phyloP scores from a whole-genome alignment of 92 coral and sea anemone genomes.

The Siderastrea siderea region DNA sequence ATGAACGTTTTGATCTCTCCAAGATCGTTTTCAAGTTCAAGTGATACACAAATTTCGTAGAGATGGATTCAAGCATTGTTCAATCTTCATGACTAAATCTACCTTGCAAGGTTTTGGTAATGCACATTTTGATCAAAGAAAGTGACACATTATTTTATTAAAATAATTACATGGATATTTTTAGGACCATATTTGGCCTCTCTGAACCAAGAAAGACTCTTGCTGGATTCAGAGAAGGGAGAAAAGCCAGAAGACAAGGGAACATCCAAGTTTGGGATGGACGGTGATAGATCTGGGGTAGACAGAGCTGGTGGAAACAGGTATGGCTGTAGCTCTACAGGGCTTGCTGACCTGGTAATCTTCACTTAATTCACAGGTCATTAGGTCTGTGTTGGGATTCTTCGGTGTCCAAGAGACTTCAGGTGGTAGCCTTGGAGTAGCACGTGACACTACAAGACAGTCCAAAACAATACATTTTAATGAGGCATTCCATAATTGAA shows the following conservation, averaged over 20 bases:
- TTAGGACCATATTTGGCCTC: constrained; percentile 89
- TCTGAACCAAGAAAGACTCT: constrained; percentile 79
- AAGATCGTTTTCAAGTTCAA: no score
- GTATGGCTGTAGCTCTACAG: not conserved
- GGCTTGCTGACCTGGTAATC: not conserved
- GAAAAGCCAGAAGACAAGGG: constrained; percentile 73
- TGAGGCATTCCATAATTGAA: no score
- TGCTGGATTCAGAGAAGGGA: constrained; percentile 78
- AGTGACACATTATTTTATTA: not conserved
- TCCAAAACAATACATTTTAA: no score
- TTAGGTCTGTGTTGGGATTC: not conserved
- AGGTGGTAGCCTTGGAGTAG: no score
- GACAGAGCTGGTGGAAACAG: constrained; percentile 23
- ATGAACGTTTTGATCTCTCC: not conserved
- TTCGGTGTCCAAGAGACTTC: no score
- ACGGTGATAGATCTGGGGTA: constrained; percentile 60
- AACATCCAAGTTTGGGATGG: constrained; percentile 66
- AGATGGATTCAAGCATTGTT: no score
- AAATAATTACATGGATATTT: not conserved
- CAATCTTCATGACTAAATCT: no score
- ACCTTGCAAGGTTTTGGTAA: not conserved
- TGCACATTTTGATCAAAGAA: not conserved
- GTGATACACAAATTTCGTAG: no score
- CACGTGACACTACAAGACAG: no score
- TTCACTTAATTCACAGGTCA: not conserved